Evolutionary conservation across 2,113 vertebrate genomes (phyloP), one percentile per base, ranked within the genome.

Genomic region (Triplophysa rosa): DNA sequence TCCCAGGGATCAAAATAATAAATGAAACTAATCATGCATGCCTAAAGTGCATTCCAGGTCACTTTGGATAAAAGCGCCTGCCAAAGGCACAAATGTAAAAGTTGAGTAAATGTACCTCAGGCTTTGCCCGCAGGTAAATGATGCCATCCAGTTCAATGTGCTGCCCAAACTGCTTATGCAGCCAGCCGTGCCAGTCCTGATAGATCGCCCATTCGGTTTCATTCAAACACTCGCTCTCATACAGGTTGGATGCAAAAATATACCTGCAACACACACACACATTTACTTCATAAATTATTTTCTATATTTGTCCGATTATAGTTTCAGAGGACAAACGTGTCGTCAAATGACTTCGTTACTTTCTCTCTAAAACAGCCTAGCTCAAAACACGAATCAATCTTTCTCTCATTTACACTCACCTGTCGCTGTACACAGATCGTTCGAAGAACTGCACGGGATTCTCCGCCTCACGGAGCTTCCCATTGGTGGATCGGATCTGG

Each of bases 101-200:
- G 16, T 8, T 8, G 16, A 21, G 7, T 8, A 58, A n/a, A 9
- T 58, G 87, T 87, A 98, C 97, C 95, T 98, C 93, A 0, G 97
- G 96, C 70, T 90, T 85, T 11, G 95, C 96, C 89, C 94, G 90
- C 77, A 98, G 95, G 89, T 98, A 99, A 91, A 99, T 92, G 82
- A 99, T 98, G 42, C 95, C 97, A 71, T 98, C 95, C 74, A 99
- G 87, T 2, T 90, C 86, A 14, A 98, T 93, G 80, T 92, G 92
- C 16, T 92, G 92, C 45, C 95, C 95, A 84, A 97, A 98, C 78
- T 96, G 94, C 58, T 85, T 88, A 85, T 96, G 95, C 84, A 98
- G 93, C 96, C 96, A 98, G 68, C 94, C 86, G 8, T 99, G 97
- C 95, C 96, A 98, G 87, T 99, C 96, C 88, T 98, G 95, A 86